phyloP scores from a whole-genome alignment of 53 echinoderm and acorn worm genomes.

The Echinarachnius parma region DNA sequence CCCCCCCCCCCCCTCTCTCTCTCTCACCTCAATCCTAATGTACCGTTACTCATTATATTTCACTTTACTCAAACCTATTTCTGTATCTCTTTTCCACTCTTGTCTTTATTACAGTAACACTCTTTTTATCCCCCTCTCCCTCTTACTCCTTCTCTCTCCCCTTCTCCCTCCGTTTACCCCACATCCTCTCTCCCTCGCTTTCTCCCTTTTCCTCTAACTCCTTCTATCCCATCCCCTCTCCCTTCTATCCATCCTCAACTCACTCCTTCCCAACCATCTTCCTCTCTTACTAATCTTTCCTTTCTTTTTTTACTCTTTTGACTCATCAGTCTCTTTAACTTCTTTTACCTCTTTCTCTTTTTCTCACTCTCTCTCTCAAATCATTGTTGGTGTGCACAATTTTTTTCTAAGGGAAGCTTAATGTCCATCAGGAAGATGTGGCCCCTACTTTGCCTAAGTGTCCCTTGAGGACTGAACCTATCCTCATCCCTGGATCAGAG shows the following conservation, averaged over 20 bases:
- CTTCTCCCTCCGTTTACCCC: background rate
- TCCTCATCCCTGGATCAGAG: slow-evolving; percentile 45
- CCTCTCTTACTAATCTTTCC: background rate
- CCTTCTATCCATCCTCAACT: background rate
- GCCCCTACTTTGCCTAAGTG: slow-evolving; percentile 49
- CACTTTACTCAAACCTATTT: background rate
- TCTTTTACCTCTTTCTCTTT: background rate
- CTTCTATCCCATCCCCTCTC: background rate
- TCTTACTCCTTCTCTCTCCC: background rate
- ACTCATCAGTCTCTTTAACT: background rate
- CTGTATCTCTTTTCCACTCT: background rate
- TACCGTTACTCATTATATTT: background rate
- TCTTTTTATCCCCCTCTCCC: background rate
- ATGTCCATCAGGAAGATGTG: slow-evolving; percentile 25
- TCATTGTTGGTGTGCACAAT: too few relatives aligned
- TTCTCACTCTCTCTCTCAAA: background rate
- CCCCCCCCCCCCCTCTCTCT: background rate
- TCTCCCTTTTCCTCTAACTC: background rate
- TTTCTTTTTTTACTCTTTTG: background rate
- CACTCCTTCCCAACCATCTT: background rate
- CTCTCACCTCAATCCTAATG: background rate
- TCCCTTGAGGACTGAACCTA: slow-evolving; percentile 23
- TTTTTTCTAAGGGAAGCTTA: background rate
- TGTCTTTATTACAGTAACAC: background rate
- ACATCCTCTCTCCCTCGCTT: background rate